Conservation (phyloP, 1,140 invertebrate species). For the Drosophila varians region DNA sequence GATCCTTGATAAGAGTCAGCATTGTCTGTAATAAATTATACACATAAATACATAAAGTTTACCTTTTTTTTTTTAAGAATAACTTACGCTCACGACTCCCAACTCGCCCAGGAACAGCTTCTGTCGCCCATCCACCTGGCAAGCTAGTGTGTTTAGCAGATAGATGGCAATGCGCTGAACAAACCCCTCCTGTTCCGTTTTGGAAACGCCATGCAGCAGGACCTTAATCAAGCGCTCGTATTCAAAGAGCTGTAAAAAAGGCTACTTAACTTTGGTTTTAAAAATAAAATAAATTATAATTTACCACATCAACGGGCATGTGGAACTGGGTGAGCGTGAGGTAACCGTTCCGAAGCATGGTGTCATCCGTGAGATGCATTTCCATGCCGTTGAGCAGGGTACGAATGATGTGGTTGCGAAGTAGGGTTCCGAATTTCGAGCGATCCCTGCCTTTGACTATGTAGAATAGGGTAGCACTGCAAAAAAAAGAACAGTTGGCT, state of each 20-base stretch:
- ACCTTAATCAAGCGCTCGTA: constrained; percentile 95
- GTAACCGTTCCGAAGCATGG: constrained; percentile 98
- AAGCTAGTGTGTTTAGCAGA: constrained; percentile 96
- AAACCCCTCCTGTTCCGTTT: constrained; percentile 93
- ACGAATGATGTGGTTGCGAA: constrained; percentile 91
- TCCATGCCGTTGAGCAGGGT: constrained; percentile 95
- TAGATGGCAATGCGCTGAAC: constrained; percentile 97
- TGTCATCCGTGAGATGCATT: constrained; percentile 91
- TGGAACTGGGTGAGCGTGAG: constrained; percentile 97
- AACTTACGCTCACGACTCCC: constrained; percentile 92
- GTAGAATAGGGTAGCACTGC: constrained; percentile 96
- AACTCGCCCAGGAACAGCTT: constrained; percentile 95
- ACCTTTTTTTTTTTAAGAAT: not conserved
- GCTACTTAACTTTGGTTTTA: not conserved
- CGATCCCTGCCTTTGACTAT: constrained; percentile 94
- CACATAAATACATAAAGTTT: too few relatives aligned
- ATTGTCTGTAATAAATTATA: constrained; percentile 88
- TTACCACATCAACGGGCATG: constrained; percentile 96
- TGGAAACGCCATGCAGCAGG: constrained; percentile 91
- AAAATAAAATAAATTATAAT: not conserved
- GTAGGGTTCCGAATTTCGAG: constrained; percentile 86
- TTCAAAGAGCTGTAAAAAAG: constrained; percentile 90
- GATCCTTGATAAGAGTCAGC: constrained; percentile 91
- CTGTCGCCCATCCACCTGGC: constrained; percentile 96
- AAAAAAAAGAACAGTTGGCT: constrained; percentile 37